Base-by-base conservation (phyloP, 2,113 vertebrate species). In the Microtus pennsylvanicus region DNA sequence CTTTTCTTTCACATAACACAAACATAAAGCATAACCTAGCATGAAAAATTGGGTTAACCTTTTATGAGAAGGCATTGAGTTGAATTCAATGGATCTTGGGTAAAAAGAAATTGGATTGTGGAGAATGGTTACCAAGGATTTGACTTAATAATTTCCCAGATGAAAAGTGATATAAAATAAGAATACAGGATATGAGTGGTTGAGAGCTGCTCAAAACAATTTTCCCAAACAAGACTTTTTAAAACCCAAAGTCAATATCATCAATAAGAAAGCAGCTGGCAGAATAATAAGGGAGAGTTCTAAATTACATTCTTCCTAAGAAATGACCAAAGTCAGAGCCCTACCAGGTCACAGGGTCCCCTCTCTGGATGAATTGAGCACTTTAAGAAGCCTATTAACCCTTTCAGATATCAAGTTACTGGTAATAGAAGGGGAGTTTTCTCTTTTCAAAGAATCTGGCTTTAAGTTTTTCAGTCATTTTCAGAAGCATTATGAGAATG, bases 41-140 rank as follows among this genome's bases (percentile, higher is more conserved):
- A 97, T 95, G 97, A 98, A 97, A 97, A 91, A 97, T 87, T 98
- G 90, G 93, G 92, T 96, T 98, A 97, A 98, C 97, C 97, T 98
- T 98, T 98, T 97, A 95, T 83, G 72, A 98, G 98, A 98, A 97
- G 76, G 82, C 97, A 98, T 89, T 92, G 97, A 92, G 96, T 87
- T 89, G 94, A 97, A 97, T 98, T 98, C 95, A 94, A 78, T 95
- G 96, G 82, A 97, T 98, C 96, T 90, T 90, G 87, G 96, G 96
- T 96, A 98, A 98, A 98, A 97, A 85, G 69, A 94, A 97, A 96
- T 96, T 97, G 93, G 81, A 98, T 95, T 98, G 95, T 50, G 93
- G 80, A 52, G 17, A 98, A 97, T 38, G 74, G 97, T 97, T 97
- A 90, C 87, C 65, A 90, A 90, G n/a, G 93, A 97, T 97, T 95